A percentile compares a stretch with the other conserved stretches of the same genome.
Conservation (phyloP, 2,113 vertebrate genomes). For the Notechis scutatus region DNA sequence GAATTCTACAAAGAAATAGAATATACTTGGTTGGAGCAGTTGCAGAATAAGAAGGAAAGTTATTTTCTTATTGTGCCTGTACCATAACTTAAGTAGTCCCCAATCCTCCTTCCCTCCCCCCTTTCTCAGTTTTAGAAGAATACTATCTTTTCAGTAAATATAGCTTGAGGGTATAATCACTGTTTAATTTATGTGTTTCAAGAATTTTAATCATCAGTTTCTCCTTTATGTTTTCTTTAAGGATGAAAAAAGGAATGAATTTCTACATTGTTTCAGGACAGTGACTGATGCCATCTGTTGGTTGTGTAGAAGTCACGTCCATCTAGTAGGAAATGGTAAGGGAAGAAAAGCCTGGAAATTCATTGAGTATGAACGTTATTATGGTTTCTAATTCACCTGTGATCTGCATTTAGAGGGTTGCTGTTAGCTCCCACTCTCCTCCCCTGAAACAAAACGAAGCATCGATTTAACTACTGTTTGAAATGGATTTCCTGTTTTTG, state of each 20-base stretch:
- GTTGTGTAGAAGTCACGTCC: constrained; percentile 75
- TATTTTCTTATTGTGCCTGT: not conserved
- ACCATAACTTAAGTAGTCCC: not conserved
- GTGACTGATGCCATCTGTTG: constrained; percentile 82
- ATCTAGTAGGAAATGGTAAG: constrained; percentile 78
- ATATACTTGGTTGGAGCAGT: not conserved
- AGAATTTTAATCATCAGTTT: not conserved
- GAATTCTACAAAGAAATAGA: not conserved
- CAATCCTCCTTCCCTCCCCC: not conserved
- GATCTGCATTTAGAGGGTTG: not conserved
- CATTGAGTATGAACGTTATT: not conserved
- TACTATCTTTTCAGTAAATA: not conserved
- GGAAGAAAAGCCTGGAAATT: constrained; percentile 6
- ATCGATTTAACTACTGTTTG: constrained; percentile 5
- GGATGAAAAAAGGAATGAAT: constrained; percentile 74
- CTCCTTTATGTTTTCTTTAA: constrained; percentile 53
- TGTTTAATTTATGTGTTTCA: not conserved
- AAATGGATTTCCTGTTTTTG: constrained; percentile 34
- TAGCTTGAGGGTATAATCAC: not conserved
- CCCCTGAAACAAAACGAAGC: not conserved
- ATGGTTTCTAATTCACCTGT: not conserved
- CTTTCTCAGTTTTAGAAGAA: not conserved
- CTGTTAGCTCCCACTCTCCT: not conserved
- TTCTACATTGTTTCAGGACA: constrained; percentile 73
- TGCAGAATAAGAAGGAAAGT: not conserved